Evolutionary conservation across 2,888 invertebrate genomes (phyloP).

Genomic region (Mechanitis messenoides): DNA sequence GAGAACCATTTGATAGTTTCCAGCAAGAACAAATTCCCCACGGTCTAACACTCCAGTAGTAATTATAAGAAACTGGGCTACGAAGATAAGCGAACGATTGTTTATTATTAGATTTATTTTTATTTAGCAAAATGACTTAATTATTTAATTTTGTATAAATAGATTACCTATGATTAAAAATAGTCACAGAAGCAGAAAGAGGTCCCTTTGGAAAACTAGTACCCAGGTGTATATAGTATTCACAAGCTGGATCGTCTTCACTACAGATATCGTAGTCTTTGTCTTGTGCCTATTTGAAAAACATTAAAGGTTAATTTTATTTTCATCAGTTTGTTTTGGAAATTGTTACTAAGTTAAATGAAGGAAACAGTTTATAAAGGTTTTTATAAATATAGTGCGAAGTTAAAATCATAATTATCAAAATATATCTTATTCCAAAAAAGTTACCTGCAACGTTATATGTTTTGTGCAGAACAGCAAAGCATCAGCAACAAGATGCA

Average conservation of each 20-base stretch:
- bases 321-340: background rate
- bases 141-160: background rate
- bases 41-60: constrained; percentile 52
- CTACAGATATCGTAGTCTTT: constrained; percentile 58
- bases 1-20: constrained; percentile 7
- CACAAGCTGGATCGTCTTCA: constrained; percentile 51
- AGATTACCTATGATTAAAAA: constrained; percentile 52
- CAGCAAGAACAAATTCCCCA: constrained; percentile 43
- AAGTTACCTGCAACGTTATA: constrained; percentile 43
- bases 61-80: constrained; percentile 53
- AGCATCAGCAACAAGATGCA: constrained; percentile 53
- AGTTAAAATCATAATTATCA: background rate
- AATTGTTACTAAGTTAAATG: too few species aligned
- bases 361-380: too few species aligned
- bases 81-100: background rate
- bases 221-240: constrained; percentile 55
- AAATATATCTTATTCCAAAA: background rate
- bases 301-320: background rate
- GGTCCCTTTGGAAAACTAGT: constrained; percentile 48
- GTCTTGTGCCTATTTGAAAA: constrained; percentile 45
- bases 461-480: constrained; percentile 44
- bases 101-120: too few species aligned
- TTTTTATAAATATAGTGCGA: too few species aligned
- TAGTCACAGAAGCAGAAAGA: constrained; percentile 42
- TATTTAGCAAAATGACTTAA: too few species aligned